Conservation (phyloP, 1,140 invertebrate species). For the Drosophila persimilis region DNA sequence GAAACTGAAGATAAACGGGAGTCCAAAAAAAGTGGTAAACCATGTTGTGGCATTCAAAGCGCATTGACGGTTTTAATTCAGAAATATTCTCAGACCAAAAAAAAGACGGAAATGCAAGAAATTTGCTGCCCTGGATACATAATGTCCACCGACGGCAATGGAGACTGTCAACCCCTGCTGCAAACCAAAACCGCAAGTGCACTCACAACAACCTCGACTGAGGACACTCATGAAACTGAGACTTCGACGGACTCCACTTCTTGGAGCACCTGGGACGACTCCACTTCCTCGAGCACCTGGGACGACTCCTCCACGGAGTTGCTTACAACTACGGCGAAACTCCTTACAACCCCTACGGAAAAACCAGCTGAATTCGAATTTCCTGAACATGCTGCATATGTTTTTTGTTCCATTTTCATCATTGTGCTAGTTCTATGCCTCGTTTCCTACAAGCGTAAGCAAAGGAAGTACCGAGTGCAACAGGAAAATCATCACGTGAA, state of each 20-base stretch:
- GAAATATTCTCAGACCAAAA: conserved; percentile 24
- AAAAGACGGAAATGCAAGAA: conserved; percentile 12
- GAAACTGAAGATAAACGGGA: conserved; percentile 1
- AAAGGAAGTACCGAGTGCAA: too few relatives aligned
- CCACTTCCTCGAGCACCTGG: not conserved
- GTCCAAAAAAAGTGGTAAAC: conserved; percentile 15
- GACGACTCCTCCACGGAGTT: too few relatives aligned
- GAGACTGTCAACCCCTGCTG: conserved; percentile 5
- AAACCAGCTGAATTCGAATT: too few relatives aligned
- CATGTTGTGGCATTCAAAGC: too few relatives aligned
- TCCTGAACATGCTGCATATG: too few relatives aligned
- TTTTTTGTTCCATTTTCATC: not conserved
- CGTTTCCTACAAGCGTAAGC: not conserved
- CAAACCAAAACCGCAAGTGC: conserved; percentile 3
- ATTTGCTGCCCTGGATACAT: conserved; percentile 44
- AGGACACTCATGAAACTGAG: not conserved
- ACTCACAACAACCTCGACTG: not conserved
- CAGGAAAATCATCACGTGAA: not conserved
- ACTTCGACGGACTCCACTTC: not conserved
- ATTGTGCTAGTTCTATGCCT: not conserved
- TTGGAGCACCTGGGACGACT: not conserved
- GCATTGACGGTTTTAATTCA: not conserved
- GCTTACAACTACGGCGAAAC: too few relatives aligned
- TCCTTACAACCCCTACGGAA: too few relatives aligned
- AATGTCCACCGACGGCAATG: not conserved